Conservation (phyloP, 2,888 invertebrate species). For the Geophilus truncorum region DNA sequence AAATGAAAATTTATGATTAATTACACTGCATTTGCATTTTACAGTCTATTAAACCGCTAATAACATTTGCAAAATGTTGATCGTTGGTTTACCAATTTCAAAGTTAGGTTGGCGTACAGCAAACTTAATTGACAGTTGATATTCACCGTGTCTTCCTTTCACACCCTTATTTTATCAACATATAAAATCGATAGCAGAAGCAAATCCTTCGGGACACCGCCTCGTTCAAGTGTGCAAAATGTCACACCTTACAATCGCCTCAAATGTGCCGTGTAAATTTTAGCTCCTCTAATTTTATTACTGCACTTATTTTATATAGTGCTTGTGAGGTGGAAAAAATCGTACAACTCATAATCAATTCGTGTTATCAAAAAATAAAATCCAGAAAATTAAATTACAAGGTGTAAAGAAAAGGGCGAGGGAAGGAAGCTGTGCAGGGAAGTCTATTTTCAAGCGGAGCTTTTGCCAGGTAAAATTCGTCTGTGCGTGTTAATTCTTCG, state of each 20-base stretch:
- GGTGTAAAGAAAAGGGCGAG: neutral
- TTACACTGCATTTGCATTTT: neutral
- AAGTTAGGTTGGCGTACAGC: neutral
- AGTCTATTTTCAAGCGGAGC: constrained; percentile 21
- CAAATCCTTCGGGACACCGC: constrained; percentile 27
- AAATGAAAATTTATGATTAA: neutral
- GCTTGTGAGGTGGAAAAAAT: neutral
- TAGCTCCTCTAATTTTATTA: neutral
- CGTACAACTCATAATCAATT: neutral
- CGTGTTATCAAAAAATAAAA: neutral
- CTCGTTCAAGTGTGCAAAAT: constrained; percentile 24
- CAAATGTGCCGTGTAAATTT: constrained; percentile 5
- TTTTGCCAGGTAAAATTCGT: constrained; percentile 13
- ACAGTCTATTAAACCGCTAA: neutral
- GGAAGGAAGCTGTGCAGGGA: constrained; percentile 11
- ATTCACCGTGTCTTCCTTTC: neutral
- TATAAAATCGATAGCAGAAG: constrained; percentile 21
- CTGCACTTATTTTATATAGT: neutral
- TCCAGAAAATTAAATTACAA: neutral
- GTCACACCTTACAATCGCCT: constrained; percentile 21
- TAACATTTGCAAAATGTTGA: neutral
- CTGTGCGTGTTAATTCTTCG: neutral
- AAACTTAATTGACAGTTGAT: constrained; percentile 14
- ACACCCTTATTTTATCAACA: constrained; percentile 18
- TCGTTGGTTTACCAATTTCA: neutral